Evolutionary conservation across 2,113 vertebrate species (phyloP), one percentile per base, ranked within the genome.

Genomic region (Jaculus jaculus): DNA sequence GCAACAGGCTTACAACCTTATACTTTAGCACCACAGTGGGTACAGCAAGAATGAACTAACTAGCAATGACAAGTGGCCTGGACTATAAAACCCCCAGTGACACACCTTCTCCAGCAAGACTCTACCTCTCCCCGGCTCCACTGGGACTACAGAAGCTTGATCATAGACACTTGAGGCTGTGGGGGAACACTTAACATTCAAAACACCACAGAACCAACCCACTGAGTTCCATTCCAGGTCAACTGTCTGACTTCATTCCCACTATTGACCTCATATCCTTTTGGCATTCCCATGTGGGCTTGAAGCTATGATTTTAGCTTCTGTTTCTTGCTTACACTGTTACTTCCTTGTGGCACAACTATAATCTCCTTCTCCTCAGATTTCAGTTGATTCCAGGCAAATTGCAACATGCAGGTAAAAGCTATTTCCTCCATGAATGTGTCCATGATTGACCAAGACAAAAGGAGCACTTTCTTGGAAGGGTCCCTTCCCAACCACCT

Each of bases 331-430:
- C 37, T 75, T 68, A 81, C 17, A n/a, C 6, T 28, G 4, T 15
- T 51, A 0, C 47, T 51, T 47, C 6, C n/a, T 11, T 24, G 37
- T 73, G 58, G 26, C 26, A 32, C 51, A 37, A 51, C 26, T 58
- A 82, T 86, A 74, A 34, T 74, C 26, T 73, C 32, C 18, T 5
- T 84, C 83, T 47, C n/a, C 7, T 58, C 32, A 91, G 37, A 93
- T 68, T 61, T 90, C 79, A 60, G 61, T 63, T 1, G 28, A 58
- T 63, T 80, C 32, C 15, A 42, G 3, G 12, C 2, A n/a, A 3
- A 2, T 39, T 32, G 23, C 20, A 75, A 32, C 24, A 39, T 21
- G 18, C 30, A 79, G 5, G 13, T 83, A 26, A 72, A 18, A 51
- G 2, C 26, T 32, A 87, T 72, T 26, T 13, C 24, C 90, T 68